These are phyloP conservation scores for Holocentrus rufus DNA, from an alignment of 2,797 vertebrate genomes.

Conservation along the genomic window DNA sequence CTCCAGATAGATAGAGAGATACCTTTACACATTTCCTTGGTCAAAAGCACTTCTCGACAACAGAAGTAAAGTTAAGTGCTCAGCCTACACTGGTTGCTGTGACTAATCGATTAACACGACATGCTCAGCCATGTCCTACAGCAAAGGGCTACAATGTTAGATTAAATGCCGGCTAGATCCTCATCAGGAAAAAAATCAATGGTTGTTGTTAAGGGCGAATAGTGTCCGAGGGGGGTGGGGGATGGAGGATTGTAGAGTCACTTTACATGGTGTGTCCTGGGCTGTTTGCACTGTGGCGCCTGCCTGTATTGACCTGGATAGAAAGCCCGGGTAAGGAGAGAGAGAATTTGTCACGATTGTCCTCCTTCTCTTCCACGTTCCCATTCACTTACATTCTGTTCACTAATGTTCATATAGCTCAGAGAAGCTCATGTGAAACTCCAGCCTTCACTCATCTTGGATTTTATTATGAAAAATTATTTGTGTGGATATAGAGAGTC, in stretches of 20 bases:
- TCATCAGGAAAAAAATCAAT: slow-evolving; percentile 97
- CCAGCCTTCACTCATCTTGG: neutral
- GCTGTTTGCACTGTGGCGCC: slow-evolving; percentile 79
- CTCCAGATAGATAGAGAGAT: neutral
- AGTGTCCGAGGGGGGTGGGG: slow-evolving; percentile 53
- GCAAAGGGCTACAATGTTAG: slow-evolving; percentile 93
- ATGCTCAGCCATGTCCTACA: slow-evolving; percentile 91
- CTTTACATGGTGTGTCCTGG: slow-evolving; percentile 83
- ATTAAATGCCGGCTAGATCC: slow-evolving; percentile 96
- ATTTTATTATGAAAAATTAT: neutral
- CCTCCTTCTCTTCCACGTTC: slow-evolving; percentile 12
- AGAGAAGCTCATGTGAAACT: neutral
- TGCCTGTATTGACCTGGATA: slow-evolving; percentile 81
- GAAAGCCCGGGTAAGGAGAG: slow-evolving; percentile 44
- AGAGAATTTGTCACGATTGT: slow-evolving; percentile 49
- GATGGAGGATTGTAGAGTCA: slow-evolving; percentile 80
- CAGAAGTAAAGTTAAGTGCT: slow-evolving; percentile 81
- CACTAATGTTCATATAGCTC: slow-evolving; percentile 2
- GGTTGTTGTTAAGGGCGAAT: slow-evolving; percentile 84
- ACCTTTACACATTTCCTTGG: neutral
- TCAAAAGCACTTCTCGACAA: slow-evolving; percentile 50
- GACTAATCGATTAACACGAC: slow-evolving; percentile 95
- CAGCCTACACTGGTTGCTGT: slow-evolving; percentile 54
- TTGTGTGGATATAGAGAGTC: neutral
- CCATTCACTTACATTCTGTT: slow-evolving; percentile 21